Base-by-base conservation (phyloP, 2,113 vertebrate genomes). In the Callospermophilus lateralis region DNA sequence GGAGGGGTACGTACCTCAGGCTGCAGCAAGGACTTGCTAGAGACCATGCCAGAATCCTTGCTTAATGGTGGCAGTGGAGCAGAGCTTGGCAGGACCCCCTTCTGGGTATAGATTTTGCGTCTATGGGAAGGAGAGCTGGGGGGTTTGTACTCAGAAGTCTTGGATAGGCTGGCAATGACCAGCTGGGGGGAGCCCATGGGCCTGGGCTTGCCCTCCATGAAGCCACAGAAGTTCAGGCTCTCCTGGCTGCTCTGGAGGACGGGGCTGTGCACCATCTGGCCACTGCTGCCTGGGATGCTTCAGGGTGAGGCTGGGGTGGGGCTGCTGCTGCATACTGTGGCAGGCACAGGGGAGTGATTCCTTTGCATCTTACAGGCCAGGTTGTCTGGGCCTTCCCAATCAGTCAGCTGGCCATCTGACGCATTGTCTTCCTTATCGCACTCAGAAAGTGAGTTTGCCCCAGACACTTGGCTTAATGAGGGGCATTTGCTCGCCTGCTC, bases 41-140 rank as follows among this genome's bases (percentile, higher is more conserved):
- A 99, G 0, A 97, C 98, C 84, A 98, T 98, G 9, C 98, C 98
- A 0, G 98, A 98, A 30, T 99, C 99, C 96, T 99, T 99, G 97
- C 97, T 98, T 92, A 99, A 91, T 61, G 98, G 96, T 58, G 99
- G 98, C 76, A 98, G 98, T 0, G 99, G 99, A 4, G 99, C 98
- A 0, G 99, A 98, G 72, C 98, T 98, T 4, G 99, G 99, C 97
- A 99, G 96, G 45, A 99, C 99, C 9, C 99, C 99, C 97, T 99
- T 99, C 98, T 99, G 99, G 13, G 99, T 99, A 94, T 99, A 99
- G 34, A 99, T 99, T 96, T 99, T 99, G 98, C 99, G 99, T 24
- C 99, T 98, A 98, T 99, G 99, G 20, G 99, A 99, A 12, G 99
- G 99, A 58, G 99, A 99, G 91, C 86, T 98, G 98, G 67, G 99